A percentile compares a stretch with the other conserved stretches of the same genome.
Conservation (phyloP, 2,113 vertebrate species). For the Neolamprologus fasciatus region DNA sequence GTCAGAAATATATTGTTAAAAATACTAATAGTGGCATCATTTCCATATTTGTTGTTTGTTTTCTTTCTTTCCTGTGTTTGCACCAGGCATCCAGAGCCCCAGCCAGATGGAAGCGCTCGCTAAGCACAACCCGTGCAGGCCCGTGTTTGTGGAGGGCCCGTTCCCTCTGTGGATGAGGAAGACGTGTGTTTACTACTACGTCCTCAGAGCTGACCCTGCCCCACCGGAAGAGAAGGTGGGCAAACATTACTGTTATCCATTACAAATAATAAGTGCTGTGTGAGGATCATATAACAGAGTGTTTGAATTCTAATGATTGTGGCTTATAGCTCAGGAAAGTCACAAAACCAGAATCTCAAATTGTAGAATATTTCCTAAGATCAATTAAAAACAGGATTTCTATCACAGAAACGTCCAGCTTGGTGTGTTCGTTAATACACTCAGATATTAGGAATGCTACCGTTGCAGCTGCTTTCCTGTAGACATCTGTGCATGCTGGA, state of each 20-base stretch:
- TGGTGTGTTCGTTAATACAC: background rate
- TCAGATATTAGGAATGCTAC: background rate
- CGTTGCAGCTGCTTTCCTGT: background rate
- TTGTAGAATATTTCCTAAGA: background rate
- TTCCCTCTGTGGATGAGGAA: conserved; percentile 82
- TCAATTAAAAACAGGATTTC: accelerated
- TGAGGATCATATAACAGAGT: background rate
- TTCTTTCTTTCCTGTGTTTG: background rate
- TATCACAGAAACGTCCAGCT: accelerated
- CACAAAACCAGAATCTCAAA: background rate
- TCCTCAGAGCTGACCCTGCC: conserved; percentile 78
- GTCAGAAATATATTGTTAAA: background rate
- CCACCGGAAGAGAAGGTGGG: conserved; percentile 70
- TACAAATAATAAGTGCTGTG: background rate
- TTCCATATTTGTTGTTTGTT: background rate
- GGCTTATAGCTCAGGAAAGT: background rate
- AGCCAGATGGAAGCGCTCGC: conserved; percentile 76
- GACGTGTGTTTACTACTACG: conserved; percentile 78
- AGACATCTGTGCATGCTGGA: background rate
- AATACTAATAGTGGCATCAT: accelerated
- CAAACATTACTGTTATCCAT: accelerated
- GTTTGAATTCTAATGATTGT: background rate
- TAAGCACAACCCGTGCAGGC: conserved; percentile 64
- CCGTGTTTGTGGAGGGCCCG: conserved; percentile 85
- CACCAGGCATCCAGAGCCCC: conserved; percentile 81